phyloP scores from a whole-genome alignment of 1,140 invertebrate genomes.

The Aphidius gifuensis region DNA sequence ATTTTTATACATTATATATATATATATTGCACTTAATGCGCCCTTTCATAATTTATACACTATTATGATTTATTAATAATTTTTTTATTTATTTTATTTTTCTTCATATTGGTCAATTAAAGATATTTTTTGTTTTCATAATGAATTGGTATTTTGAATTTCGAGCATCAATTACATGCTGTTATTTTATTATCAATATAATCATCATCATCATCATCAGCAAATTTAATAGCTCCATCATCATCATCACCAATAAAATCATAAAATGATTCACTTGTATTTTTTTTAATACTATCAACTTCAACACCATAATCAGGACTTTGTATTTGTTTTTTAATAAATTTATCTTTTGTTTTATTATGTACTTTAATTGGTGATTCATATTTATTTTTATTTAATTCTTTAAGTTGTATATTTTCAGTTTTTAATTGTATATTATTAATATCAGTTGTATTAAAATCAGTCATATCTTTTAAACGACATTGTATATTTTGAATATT shows the following conservation, averaged over 20 bases:
- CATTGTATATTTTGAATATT: conserved; percentile 31
- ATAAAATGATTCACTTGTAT: conserved; percentile 44
- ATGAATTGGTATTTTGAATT: no score
- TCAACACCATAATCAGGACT: conserved; percentile 43
- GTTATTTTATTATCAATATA: conserved; percentile 45
- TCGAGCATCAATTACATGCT: conserved; percentile 21
- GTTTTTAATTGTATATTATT: conserved; percentile 17
- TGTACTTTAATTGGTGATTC: conserved; percentile 43
- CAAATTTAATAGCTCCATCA: conserved; percentile 51
- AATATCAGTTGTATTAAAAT: conserved; percentile 29
- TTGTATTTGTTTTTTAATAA: conserved; percentile 37
- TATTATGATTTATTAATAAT: neutral
- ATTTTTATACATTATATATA: no score
- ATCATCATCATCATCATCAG: conserved; percentile 53
- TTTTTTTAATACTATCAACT: conserved; percentile 35
- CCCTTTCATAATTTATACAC: no score
- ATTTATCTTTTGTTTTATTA: conserved; percentile 26
- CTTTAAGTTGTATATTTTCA: conserved; percentile 39
- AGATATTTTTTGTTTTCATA: no score
- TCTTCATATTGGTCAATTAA: no score
- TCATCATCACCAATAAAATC: conserved; percentile 47
- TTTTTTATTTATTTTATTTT: conserved; percentile 1
- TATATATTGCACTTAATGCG: no score
- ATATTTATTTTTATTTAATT: conserved; percentile 36
- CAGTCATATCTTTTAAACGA: conserved; percentile 37